Conservation (phyloP, 2,113 vertebrate genomes). For the Percopsis transmontana region DNA sequence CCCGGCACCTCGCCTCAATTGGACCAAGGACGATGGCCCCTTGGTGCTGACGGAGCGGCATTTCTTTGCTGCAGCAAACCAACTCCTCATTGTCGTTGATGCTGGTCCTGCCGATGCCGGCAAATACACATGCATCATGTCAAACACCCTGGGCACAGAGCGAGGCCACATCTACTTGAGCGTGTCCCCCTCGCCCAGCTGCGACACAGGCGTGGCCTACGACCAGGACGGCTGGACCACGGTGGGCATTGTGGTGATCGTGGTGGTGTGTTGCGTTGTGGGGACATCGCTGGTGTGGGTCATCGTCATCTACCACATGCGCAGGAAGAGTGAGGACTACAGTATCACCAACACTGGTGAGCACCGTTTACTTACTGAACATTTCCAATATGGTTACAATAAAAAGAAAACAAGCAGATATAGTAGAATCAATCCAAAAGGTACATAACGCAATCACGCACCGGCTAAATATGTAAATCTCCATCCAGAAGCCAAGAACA, state of each 20-base stretch:
- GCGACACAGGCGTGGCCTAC: slow-evolving; percentile 79
- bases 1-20: slow-evolving; percentile 90
- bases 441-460: too few species aligned
- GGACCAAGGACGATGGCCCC: slow-evolving; percentile 95
- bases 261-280: slow-evolving; percentile 97
- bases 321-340: slow-evolving; percentile 92
- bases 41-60: slow-evolving; percentile 90
- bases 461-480: too few species aligned
- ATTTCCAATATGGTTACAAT: too few species aligned
- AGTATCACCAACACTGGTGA: slow-evolving; percentile 96
- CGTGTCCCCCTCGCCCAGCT: slow-evolving; percentile 89
- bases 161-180: slow-evolving; percentile 89
- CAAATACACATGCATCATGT: slow-evolving; percentile 97
- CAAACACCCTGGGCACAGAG: slow-evolving; percentile 92
- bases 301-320: slow-evolving; percentile 98
- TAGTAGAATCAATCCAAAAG: too few species aligned
- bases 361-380: slow-evolving; percentile 22
- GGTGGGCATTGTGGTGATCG: slow-evolving; percentile 95
- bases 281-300: slow-evolving; percentile 98
- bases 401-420: too few species aligned
- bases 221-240: slow-evolving; percentile 92
- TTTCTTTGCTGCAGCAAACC: slow-evolving; percentile 95
- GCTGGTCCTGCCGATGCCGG: slow-evolving; percentile 88
- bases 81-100: slow-evolving; percentile 95
- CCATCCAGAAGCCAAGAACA: too few species aligned